A percentile compares a stretch with the other conserved stretches of the same genome.
phyloP scores from a whole-genome alignment of 64 coral and sea anemone species.

The Hydrozoanthus tunicans region DNA sequence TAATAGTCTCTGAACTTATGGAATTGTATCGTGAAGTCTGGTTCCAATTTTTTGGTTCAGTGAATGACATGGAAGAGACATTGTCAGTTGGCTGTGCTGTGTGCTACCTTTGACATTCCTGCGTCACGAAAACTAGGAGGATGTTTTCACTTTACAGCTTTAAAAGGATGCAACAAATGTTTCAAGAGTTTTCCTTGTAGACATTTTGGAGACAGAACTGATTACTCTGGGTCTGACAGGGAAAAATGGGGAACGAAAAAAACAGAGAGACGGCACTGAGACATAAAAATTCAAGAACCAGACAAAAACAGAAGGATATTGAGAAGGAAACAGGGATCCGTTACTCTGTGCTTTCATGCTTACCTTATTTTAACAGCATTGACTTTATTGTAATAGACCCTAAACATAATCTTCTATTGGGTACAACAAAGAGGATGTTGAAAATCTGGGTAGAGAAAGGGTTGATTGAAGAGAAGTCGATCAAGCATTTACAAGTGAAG shows the following conservation, averaged over 20 bases:
- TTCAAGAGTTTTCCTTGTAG: background rate
- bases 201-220: constrained; percentile 22
- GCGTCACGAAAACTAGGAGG: constrained; percentile 56
- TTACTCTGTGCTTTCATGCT: background rate
- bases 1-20: constrained; percentile 62
- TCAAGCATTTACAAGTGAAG: background rate
- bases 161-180: constrained; percentile 66
- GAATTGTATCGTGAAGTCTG: constrained; percentile 35
- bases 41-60: constrained; percentile 12
- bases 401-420: constrained; percentile 11
- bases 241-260: constrained; percentile 24
- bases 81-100: constrained; percentile 44
- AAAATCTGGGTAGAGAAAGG: constrained; percentile 18
- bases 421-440: constrained; percentile 52
- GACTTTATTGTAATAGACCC: background rate
- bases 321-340: constrained; percentile 1
- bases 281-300: background rate
- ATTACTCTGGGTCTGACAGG: constrained; percentile 32
- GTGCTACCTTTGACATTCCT: constrained; percentile 51
- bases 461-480: constrained; percentile 35
- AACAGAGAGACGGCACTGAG: background rate
- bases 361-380: constrained; percentile 2
- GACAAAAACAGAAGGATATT: background rate
- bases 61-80: background rate
- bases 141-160: background rate